phyloP scores from a whole-genome alignment of 2,797 vertebrate species.

The Clarias pachynema region DNA sequence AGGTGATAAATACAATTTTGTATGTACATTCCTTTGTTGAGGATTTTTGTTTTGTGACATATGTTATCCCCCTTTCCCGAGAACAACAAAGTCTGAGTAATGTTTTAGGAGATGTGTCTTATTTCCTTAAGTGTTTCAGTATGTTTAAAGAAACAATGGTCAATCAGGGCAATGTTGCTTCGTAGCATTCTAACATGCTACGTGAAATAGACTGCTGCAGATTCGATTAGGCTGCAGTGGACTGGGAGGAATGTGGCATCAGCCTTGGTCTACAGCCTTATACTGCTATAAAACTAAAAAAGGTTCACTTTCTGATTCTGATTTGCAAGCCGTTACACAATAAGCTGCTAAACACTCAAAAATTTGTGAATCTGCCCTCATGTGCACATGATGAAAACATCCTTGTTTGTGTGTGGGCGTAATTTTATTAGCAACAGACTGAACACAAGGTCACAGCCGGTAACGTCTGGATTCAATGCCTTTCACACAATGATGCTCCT shows the following conservation, averaged over 20 bases:
- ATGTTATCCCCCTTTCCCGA: too few species aligned
- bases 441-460: neutral
- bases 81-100: neutral
- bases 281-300: neutral
- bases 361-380: neutral
- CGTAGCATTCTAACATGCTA: constrained; percentile 30
- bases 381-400: neutral
- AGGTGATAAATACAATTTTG: neutral
- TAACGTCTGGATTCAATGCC: neutral
- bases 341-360: neutral
- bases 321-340: neutral
- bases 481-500: constrained; percentile 2
- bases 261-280: neutral
- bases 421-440: constrained; percentile 10
- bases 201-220: constrained; percentile 26
- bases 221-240: constrained; percentile 13
- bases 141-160: neutral
- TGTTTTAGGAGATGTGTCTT: neutral
- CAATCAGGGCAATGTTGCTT: constrained; percentile 19
- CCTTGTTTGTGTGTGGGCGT: constrained; percentile 5
- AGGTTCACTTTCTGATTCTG: neutral
- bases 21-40: neutral
- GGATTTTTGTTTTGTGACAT: neutral
- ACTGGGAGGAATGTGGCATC: neutral
- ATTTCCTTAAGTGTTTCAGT: neutral